phyloP scores from a whole-genome alignment of 2,888 invertebrate genomes.

The Temnothorax unifasciatus region DNA sequence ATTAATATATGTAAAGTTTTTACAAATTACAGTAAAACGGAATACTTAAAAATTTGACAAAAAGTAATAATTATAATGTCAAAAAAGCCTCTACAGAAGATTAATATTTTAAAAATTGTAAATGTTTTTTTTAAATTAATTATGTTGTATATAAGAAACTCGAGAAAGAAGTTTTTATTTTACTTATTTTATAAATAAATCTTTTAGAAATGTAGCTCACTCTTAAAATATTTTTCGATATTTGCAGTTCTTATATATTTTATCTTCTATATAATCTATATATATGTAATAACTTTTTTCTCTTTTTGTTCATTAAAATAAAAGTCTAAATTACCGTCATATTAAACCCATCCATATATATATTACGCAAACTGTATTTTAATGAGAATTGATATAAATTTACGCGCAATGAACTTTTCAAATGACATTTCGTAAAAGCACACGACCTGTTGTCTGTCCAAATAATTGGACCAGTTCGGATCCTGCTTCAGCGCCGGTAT shows the following conservation, averaged over 20 bases:
- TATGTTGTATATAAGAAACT: not conserved
- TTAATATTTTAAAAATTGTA: not conserved
- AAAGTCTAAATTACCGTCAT: not conserved
- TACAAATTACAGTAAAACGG: not conserved
- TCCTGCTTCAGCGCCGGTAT: slow-evolving; percentile 89
- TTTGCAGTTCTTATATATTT: not conserved
- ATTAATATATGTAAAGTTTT: not conserved
- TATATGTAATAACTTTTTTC: not conserved
- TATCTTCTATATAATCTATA: not conserved
- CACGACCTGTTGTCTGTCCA: slow-evolving; percentile 92
- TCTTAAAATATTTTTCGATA: not conserved
- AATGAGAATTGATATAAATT: not conserved
- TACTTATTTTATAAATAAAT: not conserved
- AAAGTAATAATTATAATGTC: too few relatives aligned
- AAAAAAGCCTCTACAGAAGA: too few relatives aligned
- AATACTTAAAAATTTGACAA: slow-evolving; percentile 6
- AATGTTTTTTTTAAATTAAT: not conserved
- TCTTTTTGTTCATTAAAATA: not conserved
- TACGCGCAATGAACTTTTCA: slow-evolving; percentile 14
- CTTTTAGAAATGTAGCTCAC: not conserved
- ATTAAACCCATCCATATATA: not conserved
- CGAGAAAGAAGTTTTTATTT: not conserved
- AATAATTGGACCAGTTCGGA: slow-evolving; percentile 90
- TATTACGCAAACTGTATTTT: slow-evolving; percentile 10
- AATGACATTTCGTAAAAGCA: slow-evolving; percentile 5